These are phyloP conservation scores for Pyrgilauda ruficollis DNA, from an alignment of 2,113 vertebrate species.

Conservation along the genomic window DNA sequence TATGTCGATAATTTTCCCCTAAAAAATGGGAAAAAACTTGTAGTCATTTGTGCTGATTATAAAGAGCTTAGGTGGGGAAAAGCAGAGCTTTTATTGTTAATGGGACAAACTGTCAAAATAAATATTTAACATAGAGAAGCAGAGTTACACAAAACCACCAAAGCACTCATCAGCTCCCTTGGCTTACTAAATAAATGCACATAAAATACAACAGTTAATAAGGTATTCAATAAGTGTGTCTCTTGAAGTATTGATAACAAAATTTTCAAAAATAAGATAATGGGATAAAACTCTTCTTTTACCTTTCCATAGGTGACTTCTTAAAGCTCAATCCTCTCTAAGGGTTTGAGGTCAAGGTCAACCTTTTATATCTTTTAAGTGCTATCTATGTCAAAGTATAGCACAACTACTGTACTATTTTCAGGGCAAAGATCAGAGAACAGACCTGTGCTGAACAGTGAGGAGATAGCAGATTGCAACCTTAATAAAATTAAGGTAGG, in stretches of 20 bases:
- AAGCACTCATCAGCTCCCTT: neutral
- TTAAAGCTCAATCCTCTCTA: neutral
- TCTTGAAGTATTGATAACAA: neutral
- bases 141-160: neutral
- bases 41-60: neutral
- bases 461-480: neutral
- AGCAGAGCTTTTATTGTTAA: neutral
- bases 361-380: neutral
- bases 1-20: neutral
- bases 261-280: neutral
- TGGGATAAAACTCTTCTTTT: neutral
- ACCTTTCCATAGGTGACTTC: neutral
- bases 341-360: neutral
- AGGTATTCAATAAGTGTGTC: neutral
- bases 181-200: neutral
- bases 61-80: neutral
- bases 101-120: neutral
- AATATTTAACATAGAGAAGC: neutral
- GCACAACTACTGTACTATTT: neutral
- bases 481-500: neutral
- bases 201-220: neutral
- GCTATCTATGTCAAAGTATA: neutral
- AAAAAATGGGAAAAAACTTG: neutral
- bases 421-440: constrained; percentile 36
- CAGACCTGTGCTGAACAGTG: neutral